Evolutionary conservation across 2,888 invertebrate species (phyloP).

Genomic region (Sarcophaga caerulescens): DNA sequence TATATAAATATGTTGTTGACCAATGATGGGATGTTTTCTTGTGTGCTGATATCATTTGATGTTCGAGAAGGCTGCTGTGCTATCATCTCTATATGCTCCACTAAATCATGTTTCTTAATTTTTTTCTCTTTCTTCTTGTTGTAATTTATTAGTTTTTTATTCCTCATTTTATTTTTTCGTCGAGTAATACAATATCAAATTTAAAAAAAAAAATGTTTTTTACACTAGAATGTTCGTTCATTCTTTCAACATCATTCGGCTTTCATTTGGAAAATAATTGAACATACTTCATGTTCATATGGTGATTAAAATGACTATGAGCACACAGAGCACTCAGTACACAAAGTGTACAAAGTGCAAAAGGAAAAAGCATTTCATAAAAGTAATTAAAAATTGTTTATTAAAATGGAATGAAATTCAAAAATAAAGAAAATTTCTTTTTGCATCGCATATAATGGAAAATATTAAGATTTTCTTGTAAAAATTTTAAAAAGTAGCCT

Average conservation of each 20-base stretch:
- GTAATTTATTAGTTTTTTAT: neutral
- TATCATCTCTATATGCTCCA: neutral
- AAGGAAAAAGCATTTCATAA: constrained; percentile 20
- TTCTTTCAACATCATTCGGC: constrained; percentile 41
- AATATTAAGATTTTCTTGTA: no score
- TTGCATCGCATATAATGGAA: no score
- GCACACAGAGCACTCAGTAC: neutral
- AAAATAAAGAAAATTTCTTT: neutral
- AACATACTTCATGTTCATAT: constrained; percentile 63
- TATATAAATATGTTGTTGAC: neutral
- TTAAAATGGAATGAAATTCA: neutral
- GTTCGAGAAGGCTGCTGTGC: neutral
- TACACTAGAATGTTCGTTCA: constrained; percentile 8
- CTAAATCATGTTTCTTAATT: constrained; percentile 56
- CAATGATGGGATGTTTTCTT: constrained; percentile 34
- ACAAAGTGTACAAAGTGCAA: neutral
- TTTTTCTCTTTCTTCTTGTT: constrained; percentile 9
- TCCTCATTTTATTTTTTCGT: constrained; percentile 14
- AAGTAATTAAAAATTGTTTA: constrained; percentile 60
- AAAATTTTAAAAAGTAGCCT: no score
- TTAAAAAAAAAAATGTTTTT: constrained; percentile 43
- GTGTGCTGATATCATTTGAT: neutral
- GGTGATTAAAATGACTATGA: constrained; percentile 49
- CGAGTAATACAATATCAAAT: constrained; percentile 50
- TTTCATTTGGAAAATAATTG: constrained; percentile 67